Evolutionary conservation across 2,888 invertebrate species (phyloP).

Genomic region (Himalopsyche kuldschensis): DNA sequence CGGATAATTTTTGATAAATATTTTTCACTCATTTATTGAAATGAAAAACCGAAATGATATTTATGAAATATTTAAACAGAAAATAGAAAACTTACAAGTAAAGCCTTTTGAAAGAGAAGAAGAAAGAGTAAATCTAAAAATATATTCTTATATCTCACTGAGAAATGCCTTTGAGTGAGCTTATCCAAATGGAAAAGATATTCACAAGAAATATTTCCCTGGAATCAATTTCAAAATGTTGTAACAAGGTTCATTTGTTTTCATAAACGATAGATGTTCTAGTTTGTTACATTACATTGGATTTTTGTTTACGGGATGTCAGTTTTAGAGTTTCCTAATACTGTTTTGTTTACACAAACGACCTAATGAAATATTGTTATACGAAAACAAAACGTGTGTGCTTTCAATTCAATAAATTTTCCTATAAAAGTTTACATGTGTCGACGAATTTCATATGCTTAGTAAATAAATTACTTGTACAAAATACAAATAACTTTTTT

Average conservation of each 20-base stretch:
- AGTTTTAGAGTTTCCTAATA: not conserved
- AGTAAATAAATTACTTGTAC: no score
- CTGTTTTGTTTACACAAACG: not conserved
- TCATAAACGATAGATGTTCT: not conserved
- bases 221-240: not conserved
- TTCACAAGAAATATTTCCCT: not conserved
- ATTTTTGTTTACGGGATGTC: not conserved
- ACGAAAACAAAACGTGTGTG: not conserved
- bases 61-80: no score
- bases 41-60: no score
- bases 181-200: not conserved
- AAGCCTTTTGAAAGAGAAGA: not conserved
- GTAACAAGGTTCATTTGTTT: not conserved
- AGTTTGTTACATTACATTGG: not conserved
- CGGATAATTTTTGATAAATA: no score
- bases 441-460: no score
- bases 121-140: not conserved
- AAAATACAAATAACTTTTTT: no score
- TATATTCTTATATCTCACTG: not conserved
- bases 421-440: no score
- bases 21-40: no score
- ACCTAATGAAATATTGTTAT: not conserved
- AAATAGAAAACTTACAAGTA: not conserved
- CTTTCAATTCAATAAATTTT: no score
- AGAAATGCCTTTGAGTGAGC: not conserved